A percentile compares a stretch with the other conserved stretches of the same genome.
Evolutionary conservation across 2,888 invertebrate species (phyloP).

Genomic region (Calephelis perditalis): DNA sequence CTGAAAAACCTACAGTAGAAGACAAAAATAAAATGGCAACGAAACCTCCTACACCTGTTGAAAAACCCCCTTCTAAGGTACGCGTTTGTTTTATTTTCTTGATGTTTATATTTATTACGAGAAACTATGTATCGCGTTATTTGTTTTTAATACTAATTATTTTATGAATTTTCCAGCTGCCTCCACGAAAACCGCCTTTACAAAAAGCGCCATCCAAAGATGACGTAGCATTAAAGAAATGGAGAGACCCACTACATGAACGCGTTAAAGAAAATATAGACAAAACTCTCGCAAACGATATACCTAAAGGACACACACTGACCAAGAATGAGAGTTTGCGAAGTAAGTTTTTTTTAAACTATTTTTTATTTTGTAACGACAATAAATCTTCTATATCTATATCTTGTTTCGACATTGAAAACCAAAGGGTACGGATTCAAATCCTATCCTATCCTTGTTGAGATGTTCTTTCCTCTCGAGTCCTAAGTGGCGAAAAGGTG

Average conservation of each 20-base stretch:
- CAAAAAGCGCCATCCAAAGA: slow-evolving; percentile 70
- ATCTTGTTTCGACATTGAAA: too few species aligned
- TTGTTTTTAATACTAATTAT: too few species aligned
- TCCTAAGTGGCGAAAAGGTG: too few species aligned
- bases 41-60: slow-evolving; percentile 61
- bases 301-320: slow-evolving; percentile 71
- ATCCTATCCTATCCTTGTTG: too few species aligned
- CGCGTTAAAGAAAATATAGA: slow-evolving; percentile 74
- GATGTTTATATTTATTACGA: too few species aligned
- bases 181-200: slow-evolving; percentile 65
- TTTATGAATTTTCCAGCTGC: slow-evolving; percentile 45
- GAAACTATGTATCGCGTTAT: too few species aligned
- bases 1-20: slow-evolving; percentile 37
- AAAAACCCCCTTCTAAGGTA: slow-evolving; percentile 65
- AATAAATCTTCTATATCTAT: too few species aligned
- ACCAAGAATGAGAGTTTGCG: slow-evolving; percentile 74
- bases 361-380: too few species aligned
- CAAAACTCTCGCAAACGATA: slow-evolving; percentile 67
- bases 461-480: too few species aligned
- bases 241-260: slow-evolving; percentile 72
- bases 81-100: slow-evolving; percentile 15
- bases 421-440: too few species aligned
- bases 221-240: slow-evolving; percentile 66
- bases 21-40: slow-evolving; percentile 63
- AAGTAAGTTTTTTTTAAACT: slow-evolving; percentile 51